These are phyloP conservation scores for Penaeus monodon DNA, from an alignment of 2,888 invertebrate genomes.

Conservation along the genomic window DNA sequence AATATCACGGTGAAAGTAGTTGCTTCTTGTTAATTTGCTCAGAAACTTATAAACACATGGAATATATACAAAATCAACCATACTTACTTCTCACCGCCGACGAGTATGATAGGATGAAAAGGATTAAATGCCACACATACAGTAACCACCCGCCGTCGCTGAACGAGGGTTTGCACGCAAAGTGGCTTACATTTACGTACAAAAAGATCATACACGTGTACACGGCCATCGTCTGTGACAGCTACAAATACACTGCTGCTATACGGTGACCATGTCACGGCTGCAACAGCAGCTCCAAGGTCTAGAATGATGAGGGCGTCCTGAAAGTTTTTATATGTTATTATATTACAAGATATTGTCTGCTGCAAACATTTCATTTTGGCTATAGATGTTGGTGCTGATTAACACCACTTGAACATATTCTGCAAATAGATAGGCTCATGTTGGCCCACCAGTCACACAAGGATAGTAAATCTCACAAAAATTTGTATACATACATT, in stretches of 20 bases:
- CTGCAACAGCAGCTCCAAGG: conserved; percentile 71
- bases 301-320: conserved; percentile 72
- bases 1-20: no score
- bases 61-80: no score
- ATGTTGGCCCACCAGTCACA: no score
- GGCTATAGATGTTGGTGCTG: not conserved
- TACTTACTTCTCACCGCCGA: conserved; percentile 68
- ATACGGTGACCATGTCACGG: conserved; percentile 72
- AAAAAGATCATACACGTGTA: conserved; percentile 66
- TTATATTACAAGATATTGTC: no score
- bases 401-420: not conserved
- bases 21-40: no score
- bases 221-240: conserved; percentile 70
- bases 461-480: no score
- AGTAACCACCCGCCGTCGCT: conserved; percentile 67
- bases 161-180: conserved; percentile 66
- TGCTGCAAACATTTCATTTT: not conserved
- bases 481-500: conserved; percentile 54
- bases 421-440: not conserved
- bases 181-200: conserved; percentile 77
- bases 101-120: conserved; percentile 70
- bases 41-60: no score
- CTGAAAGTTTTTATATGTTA: conserved; percentile 66
- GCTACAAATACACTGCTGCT: conserved; percentile 73
- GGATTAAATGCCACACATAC: conserved; percentile 70